Evolutionary conservation across 2,888 invertebrate genomes (phyloP).

Genomic region (Dichetophora obliterata): DNA sequence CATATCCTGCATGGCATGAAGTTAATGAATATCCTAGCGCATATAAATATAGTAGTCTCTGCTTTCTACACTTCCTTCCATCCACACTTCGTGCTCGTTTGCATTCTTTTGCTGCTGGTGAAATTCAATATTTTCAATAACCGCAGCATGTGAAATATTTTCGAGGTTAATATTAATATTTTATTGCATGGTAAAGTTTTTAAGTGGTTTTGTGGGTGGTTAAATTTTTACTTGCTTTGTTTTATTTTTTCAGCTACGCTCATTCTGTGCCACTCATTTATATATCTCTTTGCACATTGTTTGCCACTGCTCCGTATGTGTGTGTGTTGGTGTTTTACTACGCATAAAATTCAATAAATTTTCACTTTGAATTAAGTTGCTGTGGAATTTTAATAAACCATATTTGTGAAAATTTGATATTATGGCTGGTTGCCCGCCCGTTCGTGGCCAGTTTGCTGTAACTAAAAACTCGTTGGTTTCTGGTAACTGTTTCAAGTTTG

Average conservation of each 20-base stretch:
- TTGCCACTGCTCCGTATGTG: not conserved
- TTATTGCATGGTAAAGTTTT: conserved; percentile 6
- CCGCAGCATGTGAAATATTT: conserved; percentile 34
- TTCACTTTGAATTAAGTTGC: conserved; percentile 9
- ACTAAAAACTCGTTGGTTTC: too few relatives aligned
- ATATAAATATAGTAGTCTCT: not conserved
- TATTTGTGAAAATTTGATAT: not conserved
- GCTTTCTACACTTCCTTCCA: not conserved
- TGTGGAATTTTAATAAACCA: conserved; percentile 16
- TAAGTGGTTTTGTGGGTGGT: conserved; percentile 1
- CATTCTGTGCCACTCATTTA: not conserved
- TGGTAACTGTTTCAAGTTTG: not conserved
- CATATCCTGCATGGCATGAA: not conserved
- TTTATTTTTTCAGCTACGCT: not conserved
- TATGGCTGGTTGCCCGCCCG: not conserved
- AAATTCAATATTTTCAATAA: conserved; percentile 12
- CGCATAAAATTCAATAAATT: conserved; percentile 20
- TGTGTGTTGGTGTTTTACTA: not conserved
- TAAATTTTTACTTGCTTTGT: not conserved
- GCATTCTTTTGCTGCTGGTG: conserved; percentile 4
- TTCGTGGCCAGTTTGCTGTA: not conserved
- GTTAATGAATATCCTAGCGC: conserved; percentile 18
- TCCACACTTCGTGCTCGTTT: not conserved
- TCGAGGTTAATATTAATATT: conserved; percentile 27
- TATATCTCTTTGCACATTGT: not conserved